These are phyloP conservation scores for Peucedramus taeniatus DNA, from an alignment of 2,113 vertebrate genomes.

Conservation along the genomic window DNA sequence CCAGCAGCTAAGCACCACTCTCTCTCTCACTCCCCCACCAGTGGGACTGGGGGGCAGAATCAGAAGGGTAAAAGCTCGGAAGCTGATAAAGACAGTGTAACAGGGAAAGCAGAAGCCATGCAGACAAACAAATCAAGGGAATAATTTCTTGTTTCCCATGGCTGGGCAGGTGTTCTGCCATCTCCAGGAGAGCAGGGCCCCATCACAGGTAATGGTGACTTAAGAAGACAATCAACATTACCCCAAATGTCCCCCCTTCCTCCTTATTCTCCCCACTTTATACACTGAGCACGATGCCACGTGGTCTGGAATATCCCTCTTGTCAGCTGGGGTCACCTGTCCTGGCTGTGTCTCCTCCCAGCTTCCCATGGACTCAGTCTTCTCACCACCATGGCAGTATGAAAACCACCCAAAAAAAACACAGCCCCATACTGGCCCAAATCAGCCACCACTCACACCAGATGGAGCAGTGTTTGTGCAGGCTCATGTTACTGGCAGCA, in stretches of 20 bases:
- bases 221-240: rapidly evolving
- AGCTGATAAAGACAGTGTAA: background rate
- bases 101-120: background rate
- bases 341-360: background rate
- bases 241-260: background rate
- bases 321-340: background rate
- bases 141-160: background rate
- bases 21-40: background rate
- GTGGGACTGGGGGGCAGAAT: background rate
- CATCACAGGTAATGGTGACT: rapidly evolving
- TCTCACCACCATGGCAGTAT: background rate
- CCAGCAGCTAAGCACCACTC: background rate
- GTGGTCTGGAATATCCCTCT: background rate
- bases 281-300: background rate
- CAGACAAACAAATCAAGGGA: background rate
- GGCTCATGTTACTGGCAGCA: too few species aligned
- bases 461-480: background rate
- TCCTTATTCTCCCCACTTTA: background rate
- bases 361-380: background rate
- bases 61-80: background rate
- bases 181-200: too few species aligned
- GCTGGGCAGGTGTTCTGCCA: background rate
- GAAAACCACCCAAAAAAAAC: background rate
- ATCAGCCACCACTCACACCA: background rate
- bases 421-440: background rate